Evolutionary conservation across 2,797 vertebrate species (phyloP).

Genomic region (Petrocephalus sullivani): DNA sequence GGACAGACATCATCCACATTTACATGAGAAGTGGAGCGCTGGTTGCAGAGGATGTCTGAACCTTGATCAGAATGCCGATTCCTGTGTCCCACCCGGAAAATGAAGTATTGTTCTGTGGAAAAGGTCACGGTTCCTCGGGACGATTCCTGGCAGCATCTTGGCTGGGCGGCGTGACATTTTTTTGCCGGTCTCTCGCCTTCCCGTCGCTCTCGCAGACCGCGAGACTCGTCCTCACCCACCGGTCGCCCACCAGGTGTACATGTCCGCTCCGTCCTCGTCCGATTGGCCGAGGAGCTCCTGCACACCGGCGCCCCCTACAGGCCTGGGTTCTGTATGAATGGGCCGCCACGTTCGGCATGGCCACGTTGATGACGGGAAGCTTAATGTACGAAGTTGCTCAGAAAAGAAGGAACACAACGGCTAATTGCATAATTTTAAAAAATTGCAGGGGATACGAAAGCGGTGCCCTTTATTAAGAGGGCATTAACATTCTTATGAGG

Average conservation of each 20-base stretch:
- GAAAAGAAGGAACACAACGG: neutral
- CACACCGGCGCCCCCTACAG: neutral
- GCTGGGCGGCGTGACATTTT: neutral
- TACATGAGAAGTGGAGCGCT: neutral
- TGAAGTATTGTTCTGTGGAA: neutral
- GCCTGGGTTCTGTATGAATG: neutral
- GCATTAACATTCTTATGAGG: neutral
- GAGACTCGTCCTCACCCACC: too few species aligned
- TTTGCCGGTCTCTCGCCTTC: neutral
- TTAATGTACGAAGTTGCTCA: neutral
- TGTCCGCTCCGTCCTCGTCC: neutral
- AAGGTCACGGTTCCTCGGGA: neutral
- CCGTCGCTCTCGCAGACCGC: neutral
- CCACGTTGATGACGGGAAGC: neutral
- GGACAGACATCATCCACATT: neutral
- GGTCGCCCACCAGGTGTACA: neutral
- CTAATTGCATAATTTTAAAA: neutral
- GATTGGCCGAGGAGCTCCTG: neutral
- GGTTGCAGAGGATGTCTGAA: neutral
- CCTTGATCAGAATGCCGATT: neutral
- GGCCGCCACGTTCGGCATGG: neutral
- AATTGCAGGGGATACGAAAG: neutral
- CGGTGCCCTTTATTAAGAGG: neutral
- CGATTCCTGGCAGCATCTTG: neutral
- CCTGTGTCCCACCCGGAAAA: neutral